A percentile compares a stretch with the other conserved stretches of the same genome.
These are phyloP conservation scores for Brevipalpus yothersi DNA, from an alignment of 1,140 invertebrate species.

Conservation along the genomic window DNA sequence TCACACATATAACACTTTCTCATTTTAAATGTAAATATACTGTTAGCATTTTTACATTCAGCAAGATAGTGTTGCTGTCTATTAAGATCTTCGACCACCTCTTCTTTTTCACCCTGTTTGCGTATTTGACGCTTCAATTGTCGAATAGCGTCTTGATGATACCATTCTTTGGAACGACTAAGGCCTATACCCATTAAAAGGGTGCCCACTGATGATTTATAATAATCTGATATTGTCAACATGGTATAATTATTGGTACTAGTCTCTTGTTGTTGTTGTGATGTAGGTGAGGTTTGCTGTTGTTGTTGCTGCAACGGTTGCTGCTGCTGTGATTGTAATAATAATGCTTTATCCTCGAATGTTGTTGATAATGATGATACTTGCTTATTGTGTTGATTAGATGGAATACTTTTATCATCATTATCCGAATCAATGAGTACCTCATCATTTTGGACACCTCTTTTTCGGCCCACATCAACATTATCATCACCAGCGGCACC, in stretches of 20 bases:
- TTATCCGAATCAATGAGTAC: not conserved
- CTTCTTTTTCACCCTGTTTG: constrained; percentile 27
- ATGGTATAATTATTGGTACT: constrained; percentile 5
- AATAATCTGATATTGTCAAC: constrained; percentile 26
- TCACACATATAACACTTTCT: constrained; percentile 71
- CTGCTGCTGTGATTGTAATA: not conserved
- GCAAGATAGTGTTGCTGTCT: constrained; percentile 50
- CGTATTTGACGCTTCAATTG: constrained; percentile 50
- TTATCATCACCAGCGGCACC: constrained; percentile 3
- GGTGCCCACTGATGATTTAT: constrained; percentile 60
- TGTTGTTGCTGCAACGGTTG: not conserved
- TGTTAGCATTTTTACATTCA: constrained; percentile 29
- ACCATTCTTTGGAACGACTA: constrained; percentile 70
- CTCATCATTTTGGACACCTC: not conserved
- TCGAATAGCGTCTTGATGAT: constrained; percentile 64
- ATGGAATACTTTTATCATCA: not conserved
- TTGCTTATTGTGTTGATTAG: not conserved
- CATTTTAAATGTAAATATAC: constrained; percentile 46
- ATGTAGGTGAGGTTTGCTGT: not conserved
- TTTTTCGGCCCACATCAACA: constrained; percentile 3
- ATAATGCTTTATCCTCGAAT: not conserved
- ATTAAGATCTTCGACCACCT: constrained; percentile 55
- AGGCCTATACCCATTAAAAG: constrained; percentile 78
- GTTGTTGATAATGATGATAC: not conserved
- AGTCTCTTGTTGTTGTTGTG: not conserved